Conservation (phyloP, 2,113 vertebrate genomes). For the Hydrolagus affinis region DNA sequence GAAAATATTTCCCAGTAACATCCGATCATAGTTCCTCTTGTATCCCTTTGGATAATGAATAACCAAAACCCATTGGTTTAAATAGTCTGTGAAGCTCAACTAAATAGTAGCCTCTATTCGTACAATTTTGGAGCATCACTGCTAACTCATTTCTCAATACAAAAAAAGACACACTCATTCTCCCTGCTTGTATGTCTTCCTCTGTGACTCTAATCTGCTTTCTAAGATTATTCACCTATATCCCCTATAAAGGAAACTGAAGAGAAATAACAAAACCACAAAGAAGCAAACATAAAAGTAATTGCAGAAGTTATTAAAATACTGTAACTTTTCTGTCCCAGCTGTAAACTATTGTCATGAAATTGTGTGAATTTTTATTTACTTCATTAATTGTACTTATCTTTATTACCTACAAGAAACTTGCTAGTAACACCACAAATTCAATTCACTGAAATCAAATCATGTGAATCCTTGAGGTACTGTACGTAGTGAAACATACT, state of each 20-base stretch:
- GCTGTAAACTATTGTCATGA: too few relatives aligned
- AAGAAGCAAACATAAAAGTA: too few relatives aligned
- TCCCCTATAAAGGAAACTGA: background rate
- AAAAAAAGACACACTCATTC: background rate
- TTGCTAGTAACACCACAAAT: too few relatives aligned
- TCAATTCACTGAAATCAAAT: too few relatives aligned
- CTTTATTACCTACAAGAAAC: too few relatives aligned
- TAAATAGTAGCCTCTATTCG: background rate
- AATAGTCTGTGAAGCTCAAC: background rate
- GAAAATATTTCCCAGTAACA: background rate
- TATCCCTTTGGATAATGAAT: background rate
- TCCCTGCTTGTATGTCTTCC: background rate
- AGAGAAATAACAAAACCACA: too few relatives aligned
- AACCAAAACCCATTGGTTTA: background rate
- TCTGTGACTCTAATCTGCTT: background rate
- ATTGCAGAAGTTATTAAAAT: too few relatives aligned
- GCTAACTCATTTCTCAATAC: background rate
- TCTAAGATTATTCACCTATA: background rate
- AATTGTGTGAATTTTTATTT: too few relatives aligned
- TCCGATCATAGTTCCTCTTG: background rate
- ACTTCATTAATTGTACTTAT: too few relatives aligned
- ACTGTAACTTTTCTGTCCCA: too few relatives aligned
- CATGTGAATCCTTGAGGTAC: too few relatives aligned
- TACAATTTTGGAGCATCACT: background rate
- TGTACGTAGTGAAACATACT: too few relatives aligned